Evolutionary conservation across 2,797 vertebrate species (phyloP).

Genomic region (Tinamus major): DNA sequence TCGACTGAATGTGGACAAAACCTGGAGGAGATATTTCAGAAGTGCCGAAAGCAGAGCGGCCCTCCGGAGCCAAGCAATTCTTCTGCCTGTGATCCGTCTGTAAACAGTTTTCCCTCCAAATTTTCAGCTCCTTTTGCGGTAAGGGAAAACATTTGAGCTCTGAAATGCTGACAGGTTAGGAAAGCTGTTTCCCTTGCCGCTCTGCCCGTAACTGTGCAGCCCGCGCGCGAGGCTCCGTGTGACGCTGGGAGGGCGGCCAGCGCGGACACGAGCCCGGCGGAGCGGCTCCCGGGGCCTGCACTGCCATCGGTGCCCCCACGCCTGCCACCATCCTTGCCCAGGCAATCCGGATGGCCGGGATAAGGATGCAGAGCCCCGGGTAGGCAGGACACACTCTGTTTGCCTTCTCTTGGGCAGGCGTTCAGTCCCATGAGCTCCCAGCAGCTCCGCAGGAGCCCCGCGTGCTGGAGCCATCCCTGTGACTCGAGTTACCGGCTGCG

Average conservation of each 20-base stretch:
- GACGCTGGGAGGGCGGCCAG: constrained; percentile 25
- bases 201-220: constrained; percentile 2
- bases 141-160: constrained; percentile 53
- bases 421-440: background rate
- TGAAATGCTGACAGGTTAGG: constrained; percentile 41
- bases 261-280: background rate
- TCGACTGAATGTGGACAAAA: background rate
- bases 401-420: background rate
- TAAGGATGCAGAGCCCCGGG: constrained; percentile 26
- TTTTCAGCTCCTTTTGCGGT: constrained; percentile 23
- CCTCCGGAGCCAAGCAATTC: background rate
- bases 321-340: constrained; percentile 18
- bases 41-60: background rate
- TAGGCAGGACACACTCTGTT: constrained; percentile 43
- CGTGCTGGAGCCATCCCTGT: too few species aligned
- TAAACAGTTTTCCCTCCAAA: background rate
- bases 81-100: background rate
- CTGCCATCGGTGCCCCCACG: constrained; percentile 47
- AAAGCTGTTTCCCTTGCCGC: constrained; percentile 51
- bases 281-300: constrained; percentile 51
- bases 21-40: background rate
- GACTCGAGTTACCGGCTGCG: background rate
- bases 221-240: background rate
- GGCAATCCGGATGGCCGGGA: background rate
- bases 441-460: background rate